phyloP scores from a whole-genome alignment of 2,113 vertebrate genomes.

The Fukomys damarensis region DNA sequence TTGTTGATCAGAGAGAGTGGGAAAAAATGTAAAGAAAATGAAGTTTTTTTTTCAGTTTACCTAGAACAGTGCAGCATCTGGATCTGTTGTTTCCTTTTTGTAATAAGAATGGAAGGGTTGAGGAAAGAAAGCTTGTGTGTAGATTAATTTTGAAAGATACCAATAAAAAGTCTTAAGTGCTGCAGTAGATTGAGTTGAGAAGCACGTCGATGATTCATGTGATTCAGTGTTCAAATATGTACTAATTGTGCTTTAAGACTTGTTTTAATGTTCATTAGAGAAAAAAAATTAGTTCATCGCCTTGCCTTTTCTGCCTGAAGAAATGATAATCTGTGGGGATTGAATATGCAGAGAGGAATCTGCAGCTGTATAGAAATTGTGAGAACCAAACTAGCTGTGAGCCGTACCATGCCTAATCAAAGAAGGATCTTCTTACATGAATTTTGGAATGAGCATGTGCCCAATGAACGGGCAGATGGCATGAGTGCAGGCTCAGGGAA shows the following conservation, averaged over 20 bases:
- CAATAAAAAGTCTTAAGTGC: background rate
- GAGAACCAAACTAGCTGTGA: constrained; percentile 45
- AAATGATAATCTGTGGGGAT: constrained; percentile 36
- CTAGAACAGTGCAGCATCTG: background rate
- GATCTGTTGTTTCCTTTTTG: background rate
- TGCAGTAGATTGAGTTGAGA: background rate
- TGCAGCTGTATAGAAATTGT: constrained; percentile 56
- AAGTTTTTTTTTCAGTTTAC: background rate
- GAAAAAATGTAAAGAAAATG: background rate
- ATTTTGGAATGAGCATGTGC: constrained; percentile 56
- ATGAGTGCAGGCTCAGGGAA: background rate
- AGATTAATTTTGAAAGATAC: background rate
- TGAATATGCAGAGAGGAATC: constrained; percentile 38
- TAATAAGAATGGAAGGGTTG: background rate
- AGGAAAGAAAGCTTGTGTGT: background rate
- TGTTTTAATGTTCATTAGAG: background rate
- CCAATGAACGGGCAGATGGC: background rate
- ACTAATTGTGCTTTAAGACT: constrained; percentile 10
- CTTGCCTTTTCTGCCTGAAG: constrained; percentile 12
- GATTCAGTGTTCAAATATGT: background rate
- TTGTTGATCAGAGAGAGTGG: background rate
- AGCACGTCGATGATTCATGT: background rate
- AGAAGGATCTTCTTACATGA: constrained; percentile 40
- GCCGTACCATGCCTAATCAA: constrained; percentile 8
- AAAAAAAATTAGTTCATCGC: background rate